These are phyloP conservation scores for Hydrozoanthus gracilis DNA, from an alignment of 92 coral and sea anemone genomes.

Conservation along the genomic window DNA sequence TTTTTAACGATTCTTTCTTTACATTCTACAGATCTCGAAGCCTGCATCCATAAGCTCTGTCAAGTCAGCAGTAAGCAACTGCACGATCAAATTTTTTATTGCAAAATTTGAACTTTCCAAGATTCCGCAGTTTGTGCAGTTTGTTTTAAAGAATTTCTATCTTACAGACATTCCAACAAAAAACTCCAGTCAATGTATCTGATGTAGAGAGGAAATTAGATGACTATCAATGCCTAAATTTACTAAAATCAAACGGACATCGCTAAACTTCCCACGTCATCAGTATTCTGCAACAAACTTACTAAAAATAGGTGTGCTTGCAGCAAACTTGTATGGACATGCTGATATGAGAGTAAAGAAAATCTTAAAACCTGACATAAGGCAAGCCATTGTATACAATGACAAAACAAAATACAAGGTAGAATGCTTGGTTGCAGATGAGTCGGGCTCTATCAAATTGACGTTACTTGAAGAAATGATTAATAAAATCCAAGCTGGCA, in stretches of 20 bases:
- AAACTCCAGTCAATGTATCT: background rate
- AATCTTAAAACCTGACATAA: conserved; percentile 38
- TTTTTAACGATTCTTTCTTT: no score
- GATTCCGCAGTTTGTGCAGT: background rate
- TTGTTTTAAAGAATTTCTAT: background rate
- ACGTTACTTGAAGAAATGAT: conserved; percentile 51
- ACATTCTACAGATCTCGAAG: no score
- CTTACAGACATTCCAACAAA: no score
- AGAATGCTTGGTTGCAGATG: conserved; percentile 55
- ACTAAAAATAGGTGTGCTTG: conserved; percentile 4
- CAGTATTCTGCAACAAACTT: conserved; percentile 1
- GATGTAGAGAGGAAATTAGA: background rate
- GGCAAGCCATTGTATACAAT: conserved; percentile 50
- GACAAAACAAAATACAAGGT: conserved; percentile 50
- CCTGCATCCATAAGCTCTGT: no score
- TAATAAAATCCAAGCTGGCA: conserved; percentile 47
- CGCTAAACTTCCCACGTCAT: background rate
- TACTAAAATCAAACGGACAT: background rate
- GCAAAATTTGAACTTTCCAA: no score
- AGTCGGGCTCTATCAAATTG: conserved; percentile 44
- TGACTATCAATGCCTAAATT: conserved; percentile 2
- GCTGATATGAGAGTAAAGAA: conserved; percentile 8
- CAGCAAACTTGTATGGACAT: background rate
- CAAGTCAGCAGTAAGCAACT: no score
- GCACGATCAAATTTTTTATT: no score